Evolutionary conservation across 2,113 vertebrate species (phyloP).

Genomic region (Lagenorhynchus albirostris): DNA sequence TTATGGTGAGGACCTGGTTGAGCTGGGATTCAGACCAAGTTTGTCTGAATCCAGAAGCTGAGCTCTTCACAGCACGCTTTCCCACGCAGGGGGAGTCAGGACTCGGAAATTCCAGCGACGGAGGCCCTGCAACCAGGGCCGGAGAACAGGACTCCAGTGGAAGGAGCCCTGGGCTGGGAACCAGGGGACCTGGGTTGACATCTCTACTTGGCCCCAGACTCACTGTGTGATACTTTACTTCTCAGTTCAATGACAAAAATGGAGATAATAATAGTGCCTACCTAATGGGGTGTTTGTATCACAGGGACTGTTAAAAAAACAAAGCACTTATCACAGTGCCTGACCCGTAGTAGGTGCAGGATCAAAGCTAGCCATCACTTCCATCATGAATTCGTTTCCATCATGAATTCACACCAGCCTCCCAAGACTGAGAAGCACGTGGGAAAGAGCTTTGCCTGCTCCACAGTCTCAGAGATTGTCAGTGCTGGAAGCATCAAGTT

Average conservation of each 20-base stretch:
- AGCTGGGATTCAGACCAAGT: neutral
- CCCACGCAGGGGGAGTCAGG: neutral
- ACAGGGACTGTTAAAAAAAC: neutral
- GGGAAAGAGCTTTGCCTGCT: neutral
- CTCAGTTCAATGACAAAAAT: neutral
- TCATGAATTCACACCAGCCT: neutral
- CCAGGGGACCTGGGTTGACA: neutral
- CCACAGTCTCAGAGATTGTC: fast-evolving
- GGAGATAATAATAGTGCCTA: neutral
- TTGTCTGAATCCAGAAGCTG: neutral
- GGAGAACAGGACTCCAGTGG: fast-evolving
- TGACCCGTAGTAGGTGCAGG: neutral
- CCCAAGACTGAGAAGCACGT: fast-evolving
- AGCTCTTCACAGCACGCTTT: neutral
- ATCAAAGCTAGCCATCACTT: neutral
- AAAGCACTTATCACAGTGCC: neutral
- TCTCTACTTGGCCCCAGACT: neutral
- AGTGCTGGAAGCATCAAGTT: neutral
- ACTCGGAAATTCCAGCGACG: fast-evolving
- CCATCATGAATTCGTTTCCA: too few species aligned
- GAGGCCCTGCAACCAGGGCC: neutral
- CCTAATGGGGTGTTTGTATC: fast-evolving
- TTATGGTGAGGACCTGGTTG: neutral
- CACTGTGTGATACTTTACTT: neutral
- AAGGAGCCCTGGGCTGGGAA: neutral